Base-by-base conservation (phyloP, 2,113 vertebrate genomes). In the Prionailurus viverrinus region DNA sequence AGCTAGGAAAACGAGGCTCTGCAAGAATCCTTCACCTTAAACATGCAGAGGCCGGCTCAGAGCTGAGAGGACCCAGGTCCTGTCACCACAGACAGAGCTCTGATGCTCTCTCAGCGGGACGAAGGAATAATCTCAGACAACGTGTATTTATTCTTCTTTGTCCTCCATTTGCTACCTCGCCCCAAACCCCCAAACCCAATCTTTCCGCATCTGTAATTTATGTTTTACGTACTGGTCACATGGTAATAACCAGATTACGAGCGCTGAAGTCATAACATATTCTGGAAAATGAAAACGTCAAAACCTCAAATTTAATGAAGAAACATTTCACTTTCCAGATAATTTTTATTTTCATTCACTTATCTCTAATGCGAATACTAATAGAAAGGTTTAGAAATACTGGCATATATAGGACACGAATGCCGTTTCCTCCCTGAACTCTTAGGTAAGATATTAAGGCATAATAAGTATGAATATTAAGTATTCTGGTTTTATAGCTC, bases 201-300 rank as follows among this genome's bases (percentile, higher is more conserved):
- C 8, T 88, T 92, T 84, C 48, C 31, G 58, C 0, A 1, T 65
- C 7, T 85, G 25, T 7, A 45, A n/a, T 13, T 41, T 80, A 86
- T 36, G 23, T 81, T 55, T 83, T 83, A 85, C 4, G 6, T 79
- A 69, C 11, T 6, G 89, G 4, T 45, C 81, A 85, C 21, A 91
- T 80, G 69, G 31, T 31, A 79, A 71, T 95, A 93, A 92, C 92
- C 53, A 97, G 89, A 85, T 95, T 94, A 53, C 12, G 85, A 21
- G 92, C 68, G 7, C 31, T 91, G 69, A 63, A 95, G 33, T 66
- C 80, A 97, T 1, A 4, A 71, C 41, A 93, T 61, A 85, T 45
- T 69, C 51, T 86, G 88, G 14, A 92, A 94, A 96, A 78, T 86
- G 39, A 91, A 98, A 97, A 95, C 51, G 53, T 93, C 48, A 92